These are phyloP conservation scores for Dunckerocampus dactyliophorus DNA, from an alignment of 2,113 vertebrate genomes.

Conservation along the genomic window DNA sequence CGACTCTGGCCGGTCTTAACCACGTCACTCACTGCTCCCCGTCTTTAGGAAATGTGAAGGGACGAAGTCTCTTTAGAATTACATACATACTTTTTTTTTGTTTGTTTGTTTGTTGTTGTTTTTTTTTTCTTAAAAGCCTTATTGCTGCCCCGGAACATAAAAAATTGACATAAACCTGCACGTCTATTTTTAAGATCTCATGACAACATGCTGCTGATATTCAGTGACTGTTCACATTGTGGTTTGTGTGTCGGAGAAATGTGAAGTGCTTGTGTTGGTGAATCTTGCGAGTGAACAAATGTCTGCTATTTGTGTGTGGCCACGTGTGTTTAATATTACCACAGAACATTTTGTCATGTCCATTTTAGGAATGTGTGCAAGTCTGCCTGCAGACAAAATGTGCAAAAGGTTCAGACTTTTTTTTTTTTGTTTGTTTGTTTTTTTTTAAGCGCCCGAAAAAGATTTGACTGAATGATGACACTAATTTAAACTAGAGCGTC, in stretches of 20 bases:
- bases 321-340: constrained; percentile 72
- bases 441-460: constrained; percentile 7
- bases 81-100: constrained; percentile 59
- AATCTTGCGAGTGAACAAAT: constrained; percentile 62
- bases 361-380: constrained; percentile 45
- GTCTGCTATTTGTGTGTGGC: constrained; percentile 70
- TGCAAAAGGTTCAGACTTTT: not conserved
- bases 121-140: constrained; percentile 58
- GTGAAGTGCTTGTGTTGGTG: constrained; percentile 68
- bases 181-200: constrained; percentile 59
- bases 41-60: constrained; percentile 70
- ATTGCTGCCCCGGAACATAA: constrained; percentile 51
- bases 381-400: constrained; percentile 18
- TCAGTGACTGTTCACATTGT: constrained; percentile 70
- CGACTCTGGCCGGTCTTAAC: constrained; percentile 78
- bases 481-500: constrained; percentile 11
- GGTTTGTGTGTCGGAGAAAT: constrained; percentile 67
- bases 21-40: constrained; percentile 73
- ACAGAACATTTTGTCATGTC: constrained; percentile 40
- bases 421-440: too few species aligned
- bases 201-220: constrained; percentile 69
- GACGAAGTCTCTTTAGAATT: constrained; percentile 73
- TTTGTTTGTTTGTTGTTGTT: too few species aligned
- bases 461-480: constrained; percentile 47
- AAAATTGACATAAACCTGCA: constrained; percentile 65